These are phyloP conservation scores for Porites evermanni DNA, from an alignment of 92 coral and sea anemone genomes.

Conservation along the genomic window DNA sequence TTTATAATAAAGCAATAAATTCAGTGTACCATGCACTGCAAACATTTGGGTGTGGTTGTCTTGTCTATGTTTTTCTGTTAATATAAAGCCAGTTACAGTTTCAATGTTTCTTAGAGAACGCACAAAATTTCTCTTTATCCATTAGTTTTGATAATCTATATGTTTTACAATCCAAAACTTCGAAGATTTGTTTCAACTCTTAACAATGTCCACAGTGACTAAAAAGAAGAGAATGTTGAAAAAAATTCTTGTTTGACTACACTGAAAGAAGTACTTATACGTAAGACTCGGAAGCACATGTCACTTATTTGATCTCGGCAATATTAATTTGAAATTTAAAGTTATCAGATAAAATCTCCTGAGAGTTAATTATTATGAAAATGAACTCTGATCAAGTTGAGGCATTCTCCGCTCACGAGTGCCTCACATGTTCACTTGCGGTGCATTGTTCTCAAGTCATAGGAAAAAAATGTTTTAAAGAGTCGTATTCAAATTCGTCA, in stretches of 20 bases:
- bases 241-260: slow-evolving; percentile 2
- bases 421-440: background rate
- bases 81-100: too few species aligned
- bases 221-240: slow-evolving; percentile 7
- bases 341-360: background rate
- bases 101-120: too few species aligned
- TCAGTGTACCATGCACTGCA: background rate
- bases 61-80: background rate
- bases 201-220: background rate
- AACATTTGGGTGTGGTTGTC: background rate
- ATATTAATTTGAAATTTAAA: background rate
- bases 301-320: background rate
- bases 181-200: too few species aligned
- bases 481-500: background rate
- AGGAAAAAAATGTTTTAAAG: background rate
- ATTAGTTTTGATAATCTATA: too few species aligned
- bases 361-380: slow-evolving; percentile 1
- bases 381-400: background rate
- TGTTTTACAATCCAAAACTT: too few species aligned
- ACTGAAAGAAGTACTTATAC: background rate
- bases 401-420: background rate
- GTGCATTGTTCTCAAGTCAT: slow-evolving; percentile 5
- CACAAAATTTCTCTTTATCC: too few species aligned
- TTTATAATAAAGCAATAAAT: background rate
- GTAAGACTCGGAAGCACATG: background rate